phyloP scores from a whole-genome alignment of 2,888 invertebrate species.

The Conomelus anceps region DNA sequence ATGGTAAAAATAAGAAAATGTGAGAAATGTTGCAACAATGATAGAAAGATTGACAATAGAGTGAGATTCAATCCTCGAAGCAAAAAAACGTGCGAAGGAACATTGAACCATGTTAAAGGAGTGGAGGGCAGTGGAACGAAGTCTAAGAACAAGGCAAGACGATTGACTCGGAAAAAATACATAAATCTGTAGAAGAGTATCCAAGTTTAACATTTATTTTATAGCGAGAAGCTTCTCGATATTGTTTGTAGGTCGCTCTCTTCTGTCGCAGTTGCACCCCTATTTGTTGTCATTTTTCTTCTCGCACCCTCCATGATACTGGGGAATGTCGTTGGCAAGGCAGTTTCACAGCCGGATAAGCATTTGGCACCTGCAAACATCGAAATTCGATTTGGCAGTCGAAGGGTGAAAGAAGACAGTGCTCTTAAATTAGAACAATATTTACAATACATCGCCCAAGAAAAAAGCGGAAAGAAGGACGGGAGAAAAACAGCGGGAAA shows the following conservation, averaged over 20 bases:
- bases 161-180: neutral
- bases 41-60: neutral
- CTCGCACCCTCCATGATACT: neutral
- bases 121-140: neutral
- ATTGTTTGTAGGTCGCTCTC: neutral
- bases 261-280: neutral
- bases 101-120: too few relatives aligned
- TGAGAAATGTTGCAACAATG: neutral
- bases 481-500: neutral
- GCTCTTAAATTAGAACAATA: slow-evolving; percentile 4
- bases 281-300: neutral
- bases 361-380: slow-evolving; percentile 1
- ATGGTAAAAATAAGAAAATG: neutral
- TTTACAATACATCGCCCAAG: neutral
- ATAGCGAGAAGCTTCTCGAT: neutral
- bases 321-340: neutral
- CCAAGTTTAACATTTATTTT: neutral
- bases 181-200: neutral
- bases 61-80: neutral
- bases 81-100: neutral
- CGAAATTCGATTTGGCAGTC: neutral
- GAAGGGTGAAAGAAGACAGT: neutral
- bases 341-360: neutral
- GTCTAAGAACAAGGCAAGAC: neutral
- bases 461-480: neutral